These are phyloP conservation scores for Helogale parvula DNA, from an alignment of 2,113 vertebrate species.

Conservation along the genomic window DNA sequence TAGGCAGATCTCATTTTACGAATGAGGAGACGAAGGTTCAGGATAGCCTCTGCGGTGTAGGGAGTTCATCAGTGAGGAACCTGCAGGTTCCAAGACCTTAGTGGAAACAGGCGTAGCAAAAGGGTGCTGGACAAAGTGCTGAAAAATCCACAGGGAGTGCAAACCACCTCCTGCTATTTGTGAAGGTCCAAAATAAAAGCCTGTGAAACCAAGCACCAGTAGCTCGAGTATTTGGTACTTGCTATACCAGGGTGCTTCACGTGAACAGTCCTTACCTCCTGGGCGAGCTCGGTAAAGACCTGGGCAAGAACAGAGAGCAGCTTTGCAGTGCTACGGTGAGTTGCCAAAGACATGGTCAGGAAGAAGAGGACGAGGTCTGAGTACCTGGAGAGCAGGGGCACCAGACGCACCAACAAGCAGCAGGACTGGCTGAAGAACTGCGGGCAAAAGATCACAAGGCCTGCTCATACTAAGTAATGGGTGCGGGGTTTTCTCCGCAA, in stretches of 20 bases:
- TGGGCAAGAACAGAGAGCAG: slow-evolving; percentile 92
- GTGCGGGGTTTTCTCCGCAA: background rate
- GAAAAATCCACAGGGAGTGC: background rate
- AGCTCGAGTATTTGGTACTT: background rate
- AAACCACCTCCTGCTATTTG: background rate
- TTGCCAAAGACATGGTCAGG: slow-evolving; percentile 90
- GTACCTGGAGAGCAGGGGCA: slow-evolving; percentile 92
- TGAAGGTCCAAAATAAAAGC: background rate
- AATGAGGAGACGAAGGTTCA: background rate
- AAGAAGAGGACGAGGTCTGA: slow-evolving; percentile 93
- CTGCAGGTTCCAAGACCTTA: background rate
- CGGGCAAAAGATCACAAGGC: background rate
- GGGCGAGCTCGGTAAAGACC: slow-evolving; percentile 94
- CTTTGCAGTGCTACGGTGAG: slow-evolving; percentile 94
- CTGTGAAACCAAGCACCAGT: background rate
- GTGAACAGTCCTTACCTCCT: slow-evolving; percentile 88
- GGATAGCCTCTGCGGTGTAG: background rate
- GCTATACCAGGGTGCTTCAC: background rate
- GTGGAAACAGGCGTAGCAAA: background rate
- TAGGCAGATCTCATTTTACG: slow-evolving; percentile 8
- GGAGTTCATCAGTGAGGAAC: background rate
- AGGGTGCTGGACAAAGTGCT: background rate
- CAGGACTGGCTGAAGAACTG: slow-evolving; percentile 90
- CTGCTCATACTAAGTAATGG: background rate
- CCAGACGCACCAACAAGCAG: slow-evolving; percentile 88